Conservation (phyloP, 2,113 vertebrate species). For the Oxyura jamaicensis region DNA sequence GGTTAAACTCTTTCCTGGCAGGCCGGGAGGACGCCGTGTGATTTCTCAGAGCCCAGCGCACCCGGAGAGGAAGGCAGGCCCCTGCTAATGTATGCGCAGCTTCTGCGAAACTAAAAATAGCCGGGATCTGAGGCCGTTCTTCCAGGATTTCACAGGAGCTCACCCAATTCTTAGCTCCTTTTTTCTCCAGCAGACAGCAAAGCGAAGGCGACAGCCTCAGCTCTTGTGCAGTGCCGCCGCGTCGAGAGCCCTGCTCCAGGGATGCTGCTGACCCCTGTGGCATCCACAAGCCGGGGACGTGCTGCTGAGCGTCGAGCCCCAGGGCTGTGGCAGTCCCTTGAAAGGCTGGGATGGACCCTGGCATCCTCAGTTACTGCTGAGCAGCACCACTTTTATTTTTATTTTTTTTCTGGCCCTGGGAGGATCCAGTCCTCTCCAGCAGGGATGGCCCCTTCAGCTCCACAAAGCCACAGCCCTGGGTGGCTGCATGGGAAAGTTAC, state of each 20-base stretch:
- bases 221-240: background rate
- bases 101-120: constrained; percentile 70
- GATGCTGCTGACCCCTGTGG: background rate
- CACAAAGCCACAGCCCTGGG: background rate
- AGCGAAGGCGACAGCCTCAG: background rate
- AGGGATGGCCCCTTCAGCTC: background rate
- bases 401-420: background rate
- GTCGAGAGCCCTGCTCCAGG: background rate
- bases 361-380: accelerated
- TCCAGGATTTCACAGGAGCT: constrained; percentile 67
- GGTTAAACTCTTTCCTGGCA: constrained; percentile 36
- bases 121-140: constrained; percentile 54
- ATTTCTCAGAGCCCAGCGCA: background rate
- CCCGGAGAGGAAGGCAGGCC: constrained; percentile 32
- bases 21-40: constrained; percentile 14
- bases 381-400: background rate
- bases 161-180: constrained; percentile 56
- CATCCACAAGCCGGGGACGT: accelerated
- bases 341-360: background rate
- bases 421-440: background rate
- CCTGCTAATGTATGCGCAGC: constrained; percentile 51
- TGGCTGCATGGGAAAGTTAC: background rate
- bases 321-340: accelerated
- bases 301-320: accelerated
- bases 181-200: constrained; percentile 18